Evolutionary conservation across 64 coral and sea anemone species (phyloP).

Genomic region (Pocillopora verrucosa): DNA sequence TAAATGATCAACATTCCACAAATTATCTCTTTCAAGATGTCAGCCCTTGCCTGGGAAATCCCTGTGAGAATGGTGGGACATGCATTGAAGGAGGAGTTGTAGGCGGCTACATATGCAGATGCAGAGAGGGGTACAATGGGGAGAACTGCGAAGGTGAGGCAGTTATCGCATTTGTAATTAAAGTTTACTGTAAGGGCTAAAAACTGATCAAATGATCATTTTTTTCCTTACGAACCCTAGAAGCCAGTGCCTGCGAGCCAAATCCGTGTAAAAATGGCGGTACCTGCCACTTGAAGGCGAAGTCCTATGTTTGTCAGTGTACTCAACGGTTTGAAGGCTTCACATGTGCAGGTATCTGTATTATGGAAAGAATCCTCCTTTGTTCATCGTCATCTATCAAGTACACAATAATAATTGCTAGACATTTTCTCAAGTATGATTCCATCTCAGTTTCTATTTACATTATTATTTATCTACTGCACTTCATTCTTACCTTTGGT

Average conservation of each 20-base stretch:
- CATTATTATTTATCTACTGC: too few species aligned
- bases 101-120: slow-evolving; percentile 67
- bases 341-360: slow-evolving; percentile 61
- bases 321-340: slow-evolving; percentile 64
- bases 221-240: neutral
- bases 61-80: slow-evolving; percentile 86
- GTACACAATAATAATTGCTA: too few species aligned
- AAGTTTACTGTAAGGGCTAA: too few species aligned
- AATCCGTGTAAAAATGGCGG: slow-evolving; percentile 94
- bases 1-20: neutral
- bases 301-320: slow-evolving; percentile 73
- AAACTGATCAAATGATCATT: too few species aligned
- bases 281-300: slow-evolving; percentile 24
- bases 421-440: neutral
- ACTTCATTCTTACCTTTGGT: too few species aligned
- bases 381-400: too few species aligned
- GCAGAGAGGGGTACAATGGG: slow-evolving; percentile 61
- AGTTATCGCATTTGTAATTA: neutral
- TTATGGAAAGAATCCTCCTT: neutral
- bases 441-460: too few species aligned
- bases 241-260: slow-evolving; percentile 64
- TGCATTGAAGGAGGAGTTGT: slow-evolving; percentile 65
- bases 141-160: slow-evolving; percentile 78
- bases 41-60: slow-evolving; percentile 66
- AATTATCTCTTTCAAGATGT: slow-evolving; percentile 6